Conservation (phyloP, 2,797 vertebrate genomes). For the Lepilemur ruficaudatus region DNA sequence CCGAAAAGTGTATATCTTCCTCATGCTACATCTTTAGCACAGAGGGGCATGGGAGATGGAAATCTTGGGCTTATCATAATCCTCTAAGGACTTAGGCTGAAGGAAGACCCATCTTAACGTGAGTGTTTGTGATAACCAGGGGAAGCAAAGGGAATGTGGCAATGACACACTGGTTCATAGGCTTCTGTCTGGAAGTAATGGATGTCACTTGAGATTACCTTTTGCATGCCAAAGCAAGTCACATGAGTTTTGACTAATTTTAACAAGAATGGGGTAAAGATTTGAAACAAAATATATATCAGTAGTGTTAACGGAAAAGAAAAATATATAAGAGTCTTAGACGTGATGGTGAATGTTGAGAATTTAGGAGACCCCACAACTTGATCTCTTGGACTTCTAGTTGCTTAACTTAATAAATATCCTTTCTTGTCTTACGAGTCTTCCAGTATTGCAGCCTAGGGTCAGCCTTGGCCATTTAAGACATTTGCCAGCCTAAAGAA, state of each 20-base stretch:
- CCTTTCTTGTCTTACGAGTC: background rate
- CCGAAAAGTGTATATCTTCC: background rate
- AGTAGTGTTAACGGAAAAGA: background rate
- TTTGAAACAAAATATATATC: background rate
- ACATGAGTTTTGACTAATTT: background rate
- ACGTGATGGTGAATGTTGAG: background rate
- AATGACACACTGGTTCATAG: background rate
- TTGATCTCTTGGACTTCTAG: background rate
- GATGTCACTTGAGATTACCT: background rate
- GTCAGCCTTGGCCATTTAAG: background rate
- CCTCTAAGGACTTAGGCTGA: background rate
- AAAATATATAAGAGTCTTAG: background rate
- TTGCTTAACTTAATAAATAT: background rate
- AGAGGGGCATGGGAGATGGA: accelerated
- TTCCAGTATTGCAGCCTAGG: background rate
- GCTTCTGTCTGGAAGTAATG: constrained; percentile 12
- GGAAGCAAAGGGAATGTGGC: background rate
- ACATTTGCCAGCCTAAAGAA: background rate
- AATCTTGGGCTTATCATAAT: background rate
- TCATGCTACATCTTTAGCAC: background rate
- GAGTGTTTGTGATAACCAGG: background rate
- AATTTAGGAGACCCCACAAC: background rate
- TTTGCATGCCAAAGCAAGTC: background rate
- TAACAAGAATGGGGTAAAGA: background rate
- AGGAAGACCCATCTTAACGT: background rate